phyloP scores from a whole-genome alignment of 2,888 invertebrate species.

The Salpingus planirostris region DNA sequence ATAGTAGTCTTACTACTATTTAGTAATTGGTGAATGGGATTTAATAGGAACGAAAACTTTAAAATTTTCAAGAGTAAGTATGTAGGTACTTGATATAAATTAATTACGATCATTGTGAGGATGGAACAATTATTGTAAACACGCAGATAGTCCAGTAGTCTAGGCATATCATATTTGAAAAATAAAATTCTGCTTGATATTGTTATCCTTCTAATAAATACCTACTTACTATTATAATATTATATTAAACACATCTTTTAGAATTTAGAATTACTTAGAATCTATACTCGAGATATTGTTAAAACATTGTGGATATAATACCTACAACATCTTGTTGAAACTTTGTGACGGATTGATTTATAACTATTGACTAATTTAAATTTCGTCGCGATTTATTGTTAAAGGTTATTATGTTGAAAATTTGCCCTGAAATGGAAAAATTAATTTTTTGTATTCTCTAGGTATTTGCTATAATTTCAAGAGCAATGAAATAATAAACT shows the following conservation, averaged over 20 bases:
- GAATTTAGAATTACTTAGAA: slow-evolving; percentile 24
- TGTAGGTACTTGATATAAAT: too few species aligned
- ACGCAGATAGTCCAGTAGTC: slow-evolving; percentile 35
- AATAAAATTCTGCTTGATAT: slow-evolving; percentile 30
- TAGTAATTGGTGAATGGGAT: slow-evolving; percentile 5
- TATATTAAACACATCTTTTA: slow-evolving; percentile 27
- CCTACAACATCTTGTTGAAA: slow-evolving; percentile 27
- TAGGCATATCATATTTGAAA: slow-evolving; percentile 37
- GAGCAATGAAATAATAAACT: slow-evolving; percentile 8
- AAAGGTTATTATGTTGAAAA: neutral
- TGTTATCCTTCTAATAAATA: slow-evolving; percentile 31
- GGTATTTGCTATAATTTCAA: slow-evolving; percentile 5
- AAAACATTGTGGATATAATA: slow-evolving; percentile 29
- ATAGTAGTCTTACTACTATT: slow-evolving; percentile 2
- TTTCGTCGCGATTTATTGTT: neutral
- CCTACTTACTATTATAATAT: too few species aligned
- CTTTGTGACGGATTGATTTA: too few species aligned
- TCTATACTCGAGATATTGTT: slow-evolving; percentile 30
- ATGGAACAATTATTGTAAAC: slow-evolving; percentile 14
- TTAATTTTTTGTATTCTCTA: neutral
- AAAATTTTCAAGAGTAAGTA: too few species aligned
- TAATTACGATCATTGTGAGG: slow-evolving; percentile 3
- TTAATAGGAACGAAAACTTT: too few species aligned
- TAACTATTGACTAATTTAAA: slow-evolving; percentile 12
- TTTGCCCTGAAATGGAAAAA: neutral